These are phyloP conservation scores for Coelopa pilipes DNA, from an alignment of 2,888 invertebrate genomes.

Conservation along the genomic window DNA sequence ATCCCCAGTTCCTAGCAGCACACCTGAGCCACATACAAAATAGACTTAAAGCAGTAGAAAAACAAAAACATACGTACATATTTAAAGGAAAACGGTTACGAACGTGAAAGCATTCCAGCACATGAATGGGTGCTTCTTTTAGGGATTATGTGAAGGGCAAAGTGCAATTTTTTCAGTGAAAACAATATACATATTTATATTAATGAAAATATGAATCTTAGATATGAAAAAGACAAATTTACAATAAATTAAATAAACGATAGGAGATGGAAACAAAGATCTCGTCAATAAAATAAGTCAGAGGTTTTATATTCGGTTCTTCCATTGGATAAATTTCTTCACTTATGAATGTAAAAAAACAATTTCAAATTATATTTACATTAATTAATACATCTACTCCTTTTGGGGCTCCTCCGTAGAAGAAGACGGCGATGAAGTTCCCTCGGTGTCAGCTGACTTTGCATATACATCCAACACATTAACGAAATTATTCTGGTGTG, in stretches of 20 bases:
- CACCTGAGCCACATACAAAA: constrained; percentile 25
- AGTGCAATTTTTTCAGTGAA: constrained; percentile 16
- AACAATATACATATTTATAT: constrained; percentile 16
- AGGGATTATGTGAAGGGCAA: background rate
- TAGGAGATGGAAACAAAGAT: background rate
- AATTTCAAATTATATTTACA: background rate
- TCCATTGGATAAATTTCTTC: no score
- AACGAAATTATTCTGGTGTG: constrained; percentile 76
- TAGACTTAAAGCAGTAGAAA: constrained; percentile 16
- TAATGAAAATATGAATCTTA: constrained; percentile 14
- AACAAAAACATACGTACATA: background rate
- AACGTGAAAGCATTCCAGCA: constrained; percentile 59
- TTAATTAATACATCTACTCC: background rate
- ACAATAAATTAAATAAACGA: background rate
- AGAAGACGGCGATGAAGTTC: background rate
- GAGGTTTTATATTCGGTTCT: no score
- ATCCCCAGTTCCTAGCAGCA: constrained; percentile 53
- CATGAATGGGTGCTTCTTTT: constrained; percentile 47
- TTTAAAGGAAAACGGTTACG: constrained; percentile 8
- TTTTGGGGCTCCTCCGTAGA: background rate
- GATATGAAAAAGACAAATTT: constrained; percentile 3
- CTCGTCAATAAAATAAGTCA: no score
- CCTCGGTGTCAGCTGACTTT: constrained; percentile 37
- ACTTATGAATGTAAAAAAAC: no score
- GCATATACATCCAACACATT: constrained; percentile 74